These are phyloP conservation scores for Zoanthus sociatus DNA, from an alignment of 92 coral and sea anemone genomes.

Conservation along the genomic window DNA sequence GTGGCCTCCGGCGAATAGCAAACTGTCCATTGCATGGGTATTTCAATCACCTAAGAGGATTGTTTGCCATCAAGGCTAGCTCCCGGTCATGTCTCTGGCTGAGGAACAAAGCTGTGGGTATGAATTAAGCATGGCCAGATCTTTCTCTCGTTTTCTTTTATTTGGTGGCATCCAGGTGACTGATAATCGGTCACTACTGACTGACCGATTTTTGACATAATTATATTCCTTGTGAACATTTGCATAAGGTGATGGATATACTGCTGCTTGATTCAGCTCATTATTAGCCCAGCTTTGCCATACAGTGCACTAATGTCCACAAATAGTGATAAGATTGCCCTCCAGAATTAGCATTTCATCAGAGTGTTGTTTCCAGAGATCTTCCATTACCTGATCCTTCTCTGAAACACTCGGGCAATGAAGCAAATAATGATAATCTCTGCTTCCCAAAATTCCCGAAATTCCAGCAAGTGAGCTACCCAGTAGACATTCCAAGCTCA, in stretches of 20 bases:
- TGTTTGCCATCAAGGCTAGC: too few species aligned
- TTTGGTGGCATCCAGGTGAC: too few species aligned
- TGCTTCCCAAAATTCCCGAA: slow-evolving; percentile 59
- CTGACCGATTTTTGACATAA: slow-evolving; percentile 61
- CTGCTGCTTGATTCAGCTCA: too few species aligned
- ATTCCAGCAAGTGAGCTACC: slow-evolving; percentile 52
- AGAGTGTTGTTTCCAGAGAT: slow-evolving; percentile 71
- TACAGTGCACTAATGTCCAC: slow-evolving; percentile 66
- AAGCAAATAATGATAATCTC: slow-evolving; percentile 65
- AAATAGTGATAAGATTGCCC: slow-evolving; percentile 57
- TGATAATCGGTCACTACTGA: slow-evolving; percentile 19
- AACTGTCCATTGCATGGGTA: too few species aligned
- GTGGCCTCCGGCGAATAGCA: too few species aligned
- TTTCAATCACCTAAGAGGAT: too few species aligned
- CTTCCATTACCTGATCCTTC: slow-evolving; percentile 63
- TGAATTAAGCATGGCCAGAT: too few species aligned
- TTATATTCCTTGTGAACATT: too few species aligned
- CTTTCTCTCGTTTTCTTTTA: too few species aligned
- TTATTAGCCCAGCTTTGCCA: too few species aligned
- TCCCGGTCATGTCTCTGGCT: background rate
- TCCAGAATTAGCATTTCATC: slow-evolving; percentile 68
- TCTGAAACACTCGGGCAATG: slow-evolving; percentile 65
- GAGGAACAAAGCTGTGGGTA: slow-evolving; percentile 14
- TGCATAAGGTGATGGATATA: too few species aligned
- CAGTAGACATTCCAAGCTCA: slow-evolving; percentile 68